Percentiles rank a stretch among this genome's conserved stretches.
Evolutionary conservation across 2,888 invertebrate species (phyloP).

Genomic region (Argyresthia goedartella): DNA sequence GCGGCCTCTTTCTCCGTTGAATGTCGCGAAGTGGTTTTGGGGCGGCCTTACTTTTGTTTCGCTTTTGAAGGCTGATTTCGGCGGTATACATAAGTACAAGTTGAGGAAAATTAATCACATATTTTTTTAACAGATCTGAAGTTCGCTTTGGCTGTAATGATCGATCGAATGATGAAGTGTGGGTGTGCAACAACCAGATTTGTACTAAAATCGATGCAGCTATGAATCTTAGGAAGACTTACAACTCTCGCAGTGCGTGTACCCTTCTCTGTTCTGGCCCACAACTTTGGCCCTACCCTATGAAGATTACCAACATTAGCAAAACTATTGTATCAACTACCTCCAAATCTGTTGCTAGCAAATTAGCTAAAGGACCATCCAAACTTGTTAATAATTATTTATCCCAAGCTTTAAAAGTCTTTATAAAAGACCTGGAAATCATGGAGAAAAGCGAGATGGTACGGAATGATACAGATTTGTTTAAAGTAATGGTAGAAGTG

Average conservation of each 20-base stretch:
- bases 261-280: constrained; percentile 77
- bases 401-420: constrained; percentile 57
- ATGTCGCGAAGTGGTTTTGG: no score
- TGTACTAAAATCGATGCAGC: neutral
- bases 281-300: constrained; percentile 83
- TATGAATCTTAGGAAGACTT: neutral
- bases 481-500: constrained; percentile 42
- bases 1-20: no score
- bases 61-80: no score
- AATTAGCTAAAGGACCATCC: constrained; percentile 43
- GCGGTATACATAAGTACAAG: no score
- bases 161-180: neutral
- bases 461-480: neutral
- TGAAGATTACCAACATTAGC: constrained; percentile 74
- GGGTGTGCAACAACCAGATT: neutral
- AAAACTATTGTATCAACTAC: constrained; percentile 69
- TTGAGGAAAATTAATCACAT: no score
- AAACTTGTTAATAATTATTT: constrained; percentile 31
- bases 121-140: no score
- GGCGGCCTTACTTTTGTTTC: no score
- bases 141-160: no score
- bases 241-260: constrained; percentile 73
- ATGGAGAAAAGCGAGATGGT: constrained; percentile 48
- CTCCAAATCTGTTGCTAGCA: constrained; percentile 64
- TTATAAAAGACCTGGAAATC: constrained; percentile 54